Conservation (phyloP, 1,140 invertebrate genomes). For the Atta colombica region DNA sequence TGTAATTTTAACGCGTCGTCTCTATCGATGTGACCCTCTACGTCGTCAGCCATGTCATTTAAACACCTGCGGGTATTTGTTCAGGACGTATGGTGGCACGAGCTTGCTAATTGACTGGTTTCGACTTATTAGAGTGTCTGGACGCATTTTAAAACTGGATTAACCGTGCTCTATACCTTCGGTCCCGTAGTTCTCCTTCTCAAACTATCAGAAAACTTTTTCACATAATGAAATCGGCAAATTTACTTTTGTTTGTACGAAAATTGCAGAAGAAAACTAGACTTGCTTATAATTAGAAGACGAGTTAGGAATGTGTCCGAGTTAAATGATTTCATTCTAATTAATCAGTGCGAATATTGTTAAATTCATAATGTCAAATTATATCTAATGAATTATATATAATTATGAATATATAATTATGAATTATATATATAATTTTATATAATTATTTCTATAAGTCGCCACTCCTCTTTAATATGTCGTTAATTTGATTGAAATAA, state of each 20-base stretch:
- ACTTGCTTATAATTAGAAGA: conserved; percentile 17
- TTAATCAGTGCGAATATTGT: neutral
- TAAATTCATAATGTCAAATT: too few species aligned
- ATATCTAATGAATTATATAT: too few species aligned
- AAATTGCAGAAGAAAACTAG: conserved; percentile 20
- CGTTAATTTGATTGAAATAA: too few species aligned
- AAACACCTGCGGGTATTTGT: conserved; percentile 84
- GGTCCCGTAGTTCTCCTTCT: conserved; percentile 48
- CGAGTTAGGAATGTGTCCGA: neutral
- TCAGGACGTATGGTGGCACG: conserved; percentile 78
- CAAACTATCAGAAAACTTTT: conserved; percentile 17
- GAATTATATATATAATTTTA: too few species aligned
- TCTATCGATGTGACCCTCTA: conserved; percentile 63
- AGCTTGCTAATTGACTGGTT: conserved; percentile 83
- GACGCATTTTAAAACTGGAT: conserved; percentile 79
- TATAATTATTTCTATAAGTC: too few species aligned
- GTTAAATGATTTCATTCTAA: conserved; percentile 2
- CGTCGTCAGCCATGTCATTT: conserved; percentile 73
- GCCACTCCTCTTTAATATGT: too few species aligned
- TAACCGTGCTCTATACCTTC: conserved; percentile 61
- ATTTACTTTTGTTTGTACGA: conserved; percentile 69
- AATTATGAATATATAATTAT: too few species aligned
- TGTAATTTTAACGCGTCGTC: conserved; percentile 28
- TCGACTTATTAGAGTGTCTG: conserved; percentile 83
- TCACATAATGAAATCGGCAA: conserved; percentile 75